These are phyloP conservation scores for Heliangelus exortis DNA, from an alignment of 2,797 vertebrate species.

Conservation along the genomic window DNA sequence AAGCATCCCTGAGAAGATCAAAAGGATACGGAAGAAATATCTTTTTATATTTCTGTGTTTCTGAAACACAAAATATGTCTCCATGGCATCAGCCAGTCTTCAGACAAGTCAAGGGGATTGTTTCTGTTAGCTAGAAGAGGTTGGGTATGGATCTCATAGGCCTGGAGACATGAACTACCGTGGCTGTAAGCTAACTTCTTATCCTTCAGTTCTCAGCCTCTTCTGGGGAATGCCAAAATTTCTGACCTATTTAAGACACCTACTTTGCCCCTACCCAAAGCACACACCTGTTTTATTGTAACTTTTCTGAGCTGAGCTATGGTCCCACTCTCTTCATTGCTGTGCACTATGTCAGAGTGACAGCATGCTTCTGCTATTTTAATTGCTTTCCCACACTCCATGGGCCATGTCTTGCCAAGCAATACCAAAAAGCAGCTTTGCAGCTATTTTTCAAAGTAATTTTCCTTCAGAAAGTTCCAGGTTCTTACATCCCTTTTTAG, in stretches of 20 bases:
- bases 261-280: background rate
- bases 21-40: background rate
- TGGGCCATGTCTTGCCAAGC: background rate
- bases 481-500: background rate
- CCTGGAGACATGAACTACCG: background rate
- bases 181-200: background rate
- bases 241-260: background rate
- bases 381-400: background rate
- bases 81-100: background rate
- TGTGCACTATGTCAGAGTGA: background rate
- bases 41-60: background rate
- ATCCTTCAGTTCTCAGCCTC: background rate
- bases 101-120: background rate
- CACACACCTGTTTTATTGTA: background rate
- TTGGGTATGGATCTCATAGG: background rate
- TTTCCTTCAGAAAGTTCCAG: background rate
- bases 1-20: background rate
- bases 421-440: background rate
- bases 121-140: background rate
- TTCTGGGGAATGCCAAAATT: background rate
- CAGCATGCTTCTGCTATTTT: fast-evolving
- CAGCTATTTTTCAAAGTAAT: background rate
- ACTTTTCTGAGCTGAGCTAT: background rate
- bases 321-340: background rate
- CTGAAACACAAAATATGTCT: background rate